Evolutionary conservation across 2,888 invertebrate species (phyloP).

Genomic region (Sphaerophoria taeniata): DNA sequence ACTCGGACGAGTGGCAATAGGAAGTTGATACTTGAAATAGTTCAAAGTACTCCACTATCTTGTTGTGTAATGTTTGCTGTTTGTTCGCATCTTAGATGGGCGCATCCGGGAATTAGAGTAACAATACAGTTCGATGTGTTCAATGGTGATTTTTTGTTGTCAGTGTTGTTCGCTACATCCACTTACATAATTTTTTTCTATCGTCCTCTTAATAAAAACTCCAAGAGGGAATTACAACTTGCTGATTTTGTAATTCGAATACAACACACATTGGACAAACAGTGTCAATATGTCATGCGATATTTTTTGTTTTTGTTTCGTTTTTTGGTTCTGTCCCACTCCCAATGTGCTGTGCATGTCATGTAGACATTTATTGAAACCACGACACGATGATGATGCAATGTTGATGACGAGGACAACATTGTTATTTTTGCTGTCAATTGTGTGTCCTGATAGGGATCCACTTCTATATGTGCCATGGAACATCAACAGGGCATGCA

Average conservation of each 20-base stretch:
- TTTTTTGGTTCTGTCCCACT: neutral
- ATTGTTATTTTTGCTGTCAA: slow-evolving; percentile 66
- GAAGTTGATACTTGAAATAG: slow-evolving; percentile 65
- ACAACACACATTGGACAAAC: slow-evolving; percentile 51
- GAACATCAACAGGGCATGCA: slow-evolving; percentile 6
- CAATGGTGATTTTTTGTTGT: neutral
- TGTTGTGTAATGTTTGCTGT: too few species aligned
- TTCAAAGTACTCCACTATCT: slow-evolving; percentile 66
- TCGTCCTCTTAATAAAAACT: slow-evolving; percentile 26
- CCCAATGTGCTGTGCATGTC: too few species aligned
- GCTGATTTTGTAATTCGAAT: slow-evolving; percentile 51
- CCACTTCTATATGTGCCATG: slow-evolving; percentile 1
- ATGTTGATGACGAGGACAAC: slow-evolving; percentile 45
- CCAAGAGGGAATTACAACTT: slow-evolving; percentile 32
- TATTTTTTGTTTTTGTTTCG: slow-evolving; percentile 41
- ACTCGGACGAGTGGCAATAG: neutral
- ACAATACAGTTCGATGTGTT: slow-evolving; percentile 38
- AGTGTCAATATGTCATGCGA: slow-evolving; percentile 70
- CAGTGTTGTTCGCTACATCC: neutral
- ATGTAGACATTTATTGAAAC: too few species aligned
- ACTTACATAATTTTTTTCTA: slow-evolving; percentile 31
- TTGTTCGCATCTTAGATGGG: too few species aligned
- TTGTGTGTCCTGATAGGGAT: slow-evolving; percentile 50
- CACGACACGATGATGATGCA: slow-evolving; percentile 11
- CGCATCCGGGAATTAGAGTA: slow-evolving; percentile 58